phyloP scores from a whole-genome alignment of 2,113 vertebrate species.

The Talpa occidentalis region DNA sequence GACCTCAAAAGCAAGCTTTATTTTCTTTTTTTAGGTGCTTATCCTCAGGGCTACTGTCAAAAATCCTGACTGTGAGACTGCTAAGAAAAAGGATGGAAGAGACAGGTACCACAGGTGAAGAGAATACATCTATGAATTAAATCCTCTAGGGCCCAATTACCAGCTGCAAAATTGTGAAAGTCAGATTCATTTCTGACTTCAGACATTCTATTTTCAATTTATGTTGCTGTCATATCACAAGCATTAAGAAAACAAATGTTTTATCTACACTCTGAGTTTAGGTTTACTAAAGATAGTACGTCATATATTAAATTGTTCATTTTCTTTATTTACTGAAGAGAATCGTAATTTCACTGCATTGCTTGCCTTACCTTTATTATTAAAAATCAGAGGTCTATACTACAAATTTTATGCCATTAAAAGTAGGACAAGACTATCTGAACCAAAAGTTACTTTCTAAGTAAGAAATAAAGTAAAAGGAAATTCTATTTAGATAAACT shows the following conservation, averaged over 20 bases:
- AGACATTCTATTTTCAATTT: slow-evolving; percentile 68
- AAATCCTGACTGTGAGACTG: slow-evolving; percentile 56
- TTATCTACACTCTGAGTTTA: not conserved
- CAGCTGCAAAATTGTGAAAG: slow-evolving; percentile 71
- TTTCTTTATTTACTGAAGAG: slow-evolving; percentile 16
- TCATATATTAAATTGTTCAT: slow-evolving; percentile 45
- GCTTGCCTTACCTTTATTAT: not conserved
- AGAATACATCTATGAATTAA: slow-evolving; percentile 56
- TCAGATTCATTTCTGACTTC: slow-evolving; percentile 55
- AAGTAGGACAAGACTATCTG: not conserved
- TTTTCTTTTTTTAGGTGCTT: slow-evolving; percentile 60
- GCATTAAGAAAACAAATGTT: slow-evolving; percentile 25
- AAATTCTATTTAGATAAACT: not conserved
- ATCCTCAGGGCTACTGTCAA: slow-evolving; percentile 77
- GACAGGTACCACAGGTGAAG: not conserved
- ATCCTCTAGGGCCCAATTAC: slow-evolving; percentile 84
- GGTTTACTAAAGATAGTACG: not conserved
- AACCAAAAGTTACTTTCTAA: not conserved
- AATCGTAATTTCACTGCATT: slow-evolving; percentile 50
- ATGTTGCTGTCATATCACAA: slow-evolving; percentile 59
- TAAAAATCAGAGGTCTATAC: slow-evolving; percentile 16
- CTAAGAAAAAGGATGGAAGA: slow-evolving; percentile 27
- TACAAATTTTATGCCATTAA: slow-evolving; percentile 36
- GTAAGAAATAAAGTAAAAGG: not conserved
- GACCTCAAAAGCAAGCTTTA: not conserved